Evolutionary conservation across 1,140 invertebrate species (phyloP).

Genomic region (Cataglyphis hispanica): DNA sequence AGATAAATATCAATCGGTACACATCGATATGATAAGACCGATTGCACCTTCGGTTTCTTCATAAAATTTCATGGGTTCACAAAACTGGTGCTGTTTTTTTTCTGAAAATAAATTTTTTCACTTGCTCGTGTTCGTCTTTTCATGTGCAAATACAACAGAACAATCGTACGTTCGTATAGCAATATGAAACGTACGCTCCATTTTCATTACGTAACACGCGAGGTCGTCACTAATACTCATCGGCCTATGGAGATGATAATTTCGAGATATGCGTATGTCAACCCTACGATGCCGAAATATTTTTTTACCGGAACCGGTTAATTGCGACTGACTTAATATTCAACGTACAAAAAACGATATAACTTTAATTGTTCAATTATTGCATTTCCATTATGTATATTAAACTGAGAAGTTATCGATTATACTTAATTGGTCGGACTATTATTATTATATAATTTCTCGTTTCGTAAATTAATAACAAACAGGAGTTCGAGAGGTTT

Average conservation of each 20-base stretch:
- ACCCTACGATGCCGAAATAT: constrained; percentile 11
- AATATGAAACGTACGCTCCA: constrained; percentile 54
- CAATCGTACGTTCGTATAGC: constrained; percentile 62
- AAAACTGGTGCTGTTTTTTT: neutral
- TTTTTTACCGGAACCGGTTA: neutral
- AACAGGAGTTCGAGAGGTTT: neutral
- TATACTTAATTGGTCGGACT: neutral
- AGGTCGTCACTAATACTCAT: constrained; percentile 54
- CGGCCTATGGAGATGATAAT: constrained; percentile 59
- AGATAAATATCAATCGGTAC: neutral
- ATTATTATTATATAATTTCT: neutral
- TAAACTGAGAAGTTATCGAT: neutral
- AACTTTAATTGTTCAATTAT: neutral
- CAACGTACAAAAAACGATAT: neutral
- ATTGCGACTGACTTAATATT: neutral
- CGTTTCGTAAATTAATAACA: neutral
- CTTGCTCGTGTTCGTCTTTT: constrained; percentile 73
- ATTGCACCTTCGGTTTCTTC: neutral
- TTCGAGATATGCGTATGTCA: constrained; percentile 40
- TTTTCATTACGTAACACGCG: constrained; percentile 65
- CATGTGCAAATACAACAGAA: constrained; percentile 81
- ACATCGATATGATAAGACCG: neutral
- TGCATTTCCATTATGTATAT: neutral
- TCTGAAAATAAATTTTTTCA: constrained; percentile 23
- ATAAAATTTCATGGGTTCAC: neutral